Conservation (phyloP, 1,140 invertebrate species). For the Scaptomyza montana region DNA sequence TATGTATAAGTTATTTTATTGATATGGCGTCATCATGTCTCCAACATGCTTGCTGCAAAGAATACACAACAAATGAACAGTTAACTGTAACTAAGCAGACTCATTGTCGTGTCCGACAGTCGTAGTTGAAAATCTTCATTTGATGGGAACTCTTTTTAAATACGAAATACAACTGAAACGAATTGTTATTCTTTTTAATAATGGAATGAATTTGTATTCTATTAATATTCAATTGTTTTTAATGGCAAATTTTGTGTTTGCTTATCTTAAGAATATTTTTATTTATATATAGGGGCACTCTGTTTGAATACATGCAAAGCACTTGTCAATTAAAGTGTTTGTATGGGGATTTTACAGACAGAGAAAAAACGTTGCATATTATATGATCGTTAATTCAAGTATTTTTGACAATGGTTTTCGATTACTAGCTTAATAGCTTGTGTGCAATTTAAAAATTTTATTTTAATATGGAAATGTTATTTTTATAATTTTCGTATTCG, state of each 20-base stretch:
- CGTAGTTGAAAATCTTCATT: conserved; percentile 1
- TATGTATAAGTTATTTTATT: not conserved
- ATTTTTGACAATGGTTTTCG: no score
- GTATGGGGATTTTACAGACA: conserved; percentile 5
- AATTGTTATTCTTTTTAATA: not conserved
- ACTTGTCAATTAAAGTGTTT: conserved; percentile 60
- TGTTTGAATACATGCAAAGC: conserved; percentile 25
- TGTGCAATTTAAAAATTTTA: no score
- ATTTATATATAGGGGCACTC: conserved; percentile 25
- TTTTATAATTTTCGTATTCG: no score
- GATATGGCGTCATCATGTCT: conserved; percentile 52
- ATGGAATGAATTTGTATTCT: conserved; percentile 41
- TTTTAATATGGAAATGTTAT: no score
- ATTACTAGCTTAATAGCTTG: no score
- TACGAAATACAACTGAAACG: not conserved
- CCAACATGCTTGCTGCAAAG: not conserved
- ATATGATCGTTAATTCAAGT: no score
- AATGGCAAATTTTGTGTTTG: conserved; percentile 61
- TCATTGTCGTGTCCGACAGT: not conserved
- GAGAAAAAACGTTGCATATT: no score
- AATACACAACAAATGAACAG: not conserved
- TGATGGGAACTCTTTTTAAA: not conserved
- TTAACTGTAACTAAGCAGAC: conserved; percentile 11
- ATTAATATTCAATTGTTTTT: conserved; percentile 63
- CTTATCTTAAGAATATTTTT: conserved; percentile 45